These are phyloP conservation scores for Griposia aprilina DNA, from an alignment of 2,888 invertebrate genomes.

Conservation along the genomic window DNA sequence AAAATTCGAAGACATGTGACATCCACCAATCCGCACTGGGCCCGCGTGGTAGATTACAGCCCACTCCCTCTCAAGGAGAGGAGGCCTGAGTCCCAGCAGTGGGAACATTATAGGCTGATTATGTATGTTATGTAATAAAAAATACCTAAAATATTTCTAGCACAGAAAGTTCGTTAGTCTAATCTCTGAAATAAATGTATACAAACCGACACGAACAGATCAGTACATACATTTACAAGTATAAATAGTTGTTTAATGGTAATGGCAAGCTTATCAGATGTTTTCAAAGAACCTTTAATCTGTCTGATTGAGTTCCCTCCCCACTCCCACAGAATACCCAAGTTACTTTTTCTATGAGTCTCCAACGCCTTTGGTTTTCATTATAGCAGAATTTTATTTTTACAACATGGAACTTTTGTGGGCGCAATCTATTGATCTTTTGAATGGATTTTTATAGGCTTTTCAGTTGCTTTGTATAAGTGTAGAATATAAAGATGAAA, in stretches of 20 bases:
- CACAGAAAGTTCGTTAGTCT: too few species aligned
- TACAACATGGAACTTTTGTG: constrained; percentile 49
- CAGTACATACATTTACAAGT: constrained; percentile 47
- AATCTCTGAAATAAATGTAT: not conserved
- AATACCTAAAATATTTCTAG: too few species aligned
- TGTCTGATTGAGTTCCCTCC: constrained; percentile 76
- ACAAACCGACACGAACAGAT: constrained; percentile 21
- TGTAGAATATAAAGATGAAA: not conserved
- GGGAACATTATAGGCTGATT: too few species aligned
- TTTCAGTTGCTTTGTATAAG: constrained; percentile 4
- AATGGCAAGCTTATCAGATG: constrained; percentile 68
- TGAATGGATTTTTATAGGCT: constrained; percentile 25
- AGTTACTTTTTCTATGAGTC: constrained; percentile 48
- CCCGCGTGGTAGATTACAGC: too few species aligned
- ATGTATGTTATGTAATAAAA: too few species aligned
- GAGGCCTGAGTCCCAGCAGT: too few species aligned
- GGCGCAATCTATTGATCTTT: constrained; percentile 28
- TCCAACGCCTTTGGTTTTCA: constrained; percentile 66
- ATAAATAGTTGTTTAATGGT: constrained; percentile 57
- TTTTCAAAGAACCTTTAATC: constrained; percentile 79
- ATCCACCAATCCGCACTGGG: too few species aligned
- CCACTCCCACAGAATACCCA: constrained; percentile 9
- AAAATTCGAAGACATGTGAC: too few species aligned
- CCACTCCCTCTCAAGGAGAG: too few species aligned
- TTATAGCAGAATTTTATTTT: constrained; percentile 63